Conservation (phyloP, 92 coral and sea anemone genomes). For the Bergia sp. region DNA sequence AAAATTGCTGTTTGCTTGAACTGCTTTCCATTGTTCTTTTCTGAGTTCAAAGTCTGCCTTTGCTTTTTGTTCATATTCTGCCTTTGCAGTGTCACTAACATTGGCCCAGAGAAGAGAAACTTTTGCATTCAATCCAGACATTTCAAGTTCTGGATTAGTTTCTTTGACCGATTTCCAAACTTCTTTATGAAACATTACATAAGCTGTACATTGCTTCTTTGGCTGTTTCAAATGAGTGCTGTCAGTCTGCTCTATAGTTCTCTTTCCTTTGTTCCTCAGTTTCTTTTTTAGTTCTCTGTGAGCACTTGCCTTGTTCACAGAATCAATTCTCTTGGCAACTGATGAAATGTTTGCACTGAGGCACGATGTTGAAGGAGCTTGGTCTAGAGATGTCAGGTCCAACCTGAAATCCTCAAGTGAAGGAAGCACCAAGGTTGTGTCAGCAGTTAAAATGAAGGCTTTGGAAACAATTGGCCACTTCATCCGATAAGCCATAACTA, state of each 20-base stretch:
- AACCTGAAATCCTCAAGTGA: constrained; percentile 24
- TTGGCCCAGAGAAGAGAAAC: constrained; percentile 3
- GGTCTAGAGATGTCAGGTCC: constrained; percentile 11
- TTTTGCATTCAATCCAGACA: constrained; percentile 2
- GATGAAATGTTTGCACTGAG: constrained; percentile 24
- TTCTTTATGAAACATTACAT: constrained; percentile 4
- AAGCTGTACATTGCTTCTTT: constrained; percentile 40
- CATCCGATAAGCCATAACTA: constrained; percentile 37
- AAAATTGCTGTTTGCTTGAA: background rate
- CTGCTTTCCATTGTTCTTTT: constrained; percentile 27
- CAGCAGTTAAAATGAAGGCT: background rate
- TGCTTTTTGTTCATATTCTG: constrained; percentile 19
- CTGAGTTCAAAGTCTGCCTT: constrained; percentile 16
- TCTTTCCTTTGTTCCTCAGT: constrained; percentile 11
- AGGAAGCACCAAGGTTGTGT: constrained; percentile 8
- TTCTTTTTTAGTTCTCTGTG: constrained; percentile 13
- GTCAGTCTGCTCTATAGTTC: constrained; percentile 11
- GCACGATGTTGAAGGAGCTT: constrained; percentile 10
- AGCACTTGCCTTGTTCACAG: background rate
- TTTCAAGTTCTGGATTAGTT: constrained; percentile 28
- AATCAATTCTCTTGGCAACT: constrained; percentile 10
- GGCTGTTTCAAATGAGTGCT: background rate
- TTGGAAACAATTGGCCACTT: constrained; percentile 40
- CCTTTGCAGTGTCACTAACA: constrained; percentile 29
- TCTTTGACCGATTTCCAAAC: constrained; percentile 29